Evolutionary conservation across 2,797 vertebrate genomes (phyloP).

Genomic region (Borostomias antarcticus): DNA sequence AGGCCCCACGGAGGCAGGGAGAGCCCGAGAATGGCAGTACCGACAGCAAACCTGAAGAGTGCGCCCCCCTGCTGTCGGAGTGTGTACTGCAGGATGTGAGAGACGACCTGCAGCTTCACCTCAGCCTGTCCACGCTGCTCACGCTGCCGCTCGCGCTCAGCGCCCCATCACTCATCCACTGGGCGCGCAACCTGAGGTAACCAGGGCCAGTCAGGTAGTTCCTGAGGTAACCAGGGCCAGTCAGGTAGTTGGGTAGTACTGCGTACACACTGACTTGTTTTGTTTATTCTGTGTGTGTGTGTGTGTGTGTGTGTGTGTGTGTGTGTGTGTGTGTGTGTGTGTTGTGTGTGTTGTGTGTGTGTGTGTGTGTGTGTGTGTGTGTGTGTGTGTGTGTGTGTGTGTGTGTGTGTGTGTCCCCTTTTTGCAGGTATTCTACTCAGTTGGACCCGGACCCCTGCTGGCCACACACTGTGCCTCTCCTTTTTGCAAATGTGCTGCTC

Average conservation of each 20-base stretch:
- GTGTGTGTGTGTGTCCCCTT: constrained; percentile 22
- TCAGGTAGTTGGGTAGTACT: too few species aligned
- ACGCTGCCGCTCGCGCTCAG: constrained; percentile 82
- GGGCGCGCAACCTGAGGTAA: constrained; percentile 94
- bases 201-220: too few species aligned
- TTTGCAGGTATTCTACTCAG: constrained; percentile 81
- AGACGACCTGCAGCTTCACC: constrained; percentile 85
- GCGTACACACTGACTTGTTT: too few species aligned
- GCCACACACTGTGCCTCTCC: constrained; percentile 79
- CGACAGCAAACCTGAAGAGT: constrained; percentile 32
- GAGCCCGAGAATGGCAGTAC: constrained; percentile 54
- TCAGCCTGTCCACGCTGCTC: constrained; percentile 81
- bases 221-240: too few species aligned
- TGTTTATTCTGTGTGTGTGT: too few species aligned
- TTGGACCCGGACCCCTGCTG: constrained; percentile 91
- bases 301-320: neutral
- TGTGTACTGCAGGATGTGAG: constrained; percentile 70
- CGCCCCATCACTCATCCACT: constrained; percentile 88
- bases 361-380: constrained; percentile 5
- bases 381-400: constrained; percentile 1
- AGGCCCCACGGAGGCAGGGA: constrained; percentile 68
- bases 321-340: too few species aligned
- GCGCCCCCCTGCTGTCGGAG: constrained; percentile 57
- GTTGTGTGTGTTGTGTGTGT: too few species aligned
- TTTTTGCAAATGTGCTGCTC: constrained; percentile 80